Evolutionary conservation across 2,113 vertebrate genomes (phyloP), one percentile per base, ranked within the genome.

Genomic region (Willisornis vidua): DNA sequence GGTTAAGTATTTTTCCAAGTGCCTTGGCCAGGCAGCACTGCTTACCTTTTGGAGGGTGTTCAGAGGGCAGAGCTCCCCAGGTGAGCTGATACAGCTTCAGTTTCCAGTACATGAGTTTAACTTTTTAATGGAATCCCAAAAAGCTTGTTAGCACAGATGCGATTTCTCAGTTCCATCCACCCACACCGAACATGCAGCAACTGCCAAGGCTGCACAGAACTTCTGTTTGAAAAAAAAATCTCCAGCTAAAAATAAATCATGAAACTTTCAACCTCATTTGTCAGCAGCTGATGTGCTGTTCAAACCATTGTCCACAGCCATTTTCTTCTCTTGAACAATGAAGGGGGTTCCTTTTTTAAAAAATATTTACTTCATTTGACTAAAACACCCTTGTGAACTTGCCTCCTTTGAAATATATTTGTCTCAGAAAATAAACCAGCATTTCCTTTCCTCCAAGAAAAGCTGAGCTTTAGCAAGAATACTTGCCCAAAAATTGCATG

Each of bases 21-120:
- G 49, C 61, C 87, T 65, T 37, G 37, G 43, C 7, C 41, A 92
- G 84, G 65, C 71, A 83, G 57, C 54, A 68, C 48, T 80, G 61
- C 87, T 94, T 95, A 97, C 90, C 93, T 96, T 92, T 72, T 58
- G 57, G 89, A 91, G 88, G 90, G 84, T 73, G 86, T 85, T 94
- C 46, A 0, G 77, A 91, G 85, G 84, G 92, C 51, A 93, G 89
- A 86, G 74, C 80, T 96, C 80, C 76, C 90, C 89, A 95, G 82
- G 70, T 91, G 84, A 76, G 80, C 82, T 94, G 87, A 82, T 81
- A 81, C 2, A 95, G 59, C 90, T 87, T 94, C 92, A 91, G 78
- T 90, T 97, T 91, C 94, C 93, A 95, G 85, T 93, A 96, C 87
- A 95, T 78, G 95, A 84, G 94, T 95, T 90, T 65, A 94, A 81